Base-by-base conservation (phyloP, 2,113 vertebrate genomes). In the Pollachius pollachius region DNA sequence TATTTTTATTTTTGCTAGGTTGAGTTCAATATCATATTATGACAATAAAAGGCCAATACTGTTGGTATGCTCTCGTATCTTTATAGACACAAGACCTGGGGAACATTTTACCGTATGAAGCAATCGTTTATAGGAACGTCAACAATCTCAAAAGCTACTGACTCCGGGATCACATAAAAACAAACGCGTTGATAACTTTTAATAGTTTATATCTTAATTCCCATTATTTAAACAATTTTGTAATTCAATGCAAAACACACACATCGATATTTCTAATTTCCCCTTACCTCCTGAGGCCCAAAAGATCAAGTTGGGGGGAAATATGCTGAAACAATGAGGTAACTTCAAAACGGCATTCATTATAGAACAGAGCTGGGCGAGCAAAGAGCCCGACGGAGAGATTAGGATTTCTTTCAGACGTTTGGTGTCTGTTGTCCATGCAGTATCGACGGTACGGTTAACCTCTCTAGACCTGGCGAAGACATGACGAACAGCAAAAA, bases 381-480 rank as follows among this genome's bases (percentile, higher is more conserved):
- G 25, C 60, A 60, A 12, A 60, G 19, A 60, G 18, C 17, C 59
- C 9, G 59, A 60, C 59, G 23, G 59, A 60, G 6, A 77, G 80
- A 86, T 89, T 81, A 83, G 58, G 65, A 58, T 72, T 79, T 69
- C 82, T 34, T 79, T 69, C 82, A 85, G 84, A 86, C 85, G 80
- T 65, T 76, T 70, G 70, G 81, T 77, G 84, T 81, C 64, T 80
- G 78, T 82, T 75, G 69, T 82, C 73, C 80, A 62, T 77, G 73
- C 76, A 78, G 81, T 79, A 67, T 76, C 73, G 58, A 77, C 23
- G 63, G 71, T 84, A n/a, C 60, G 62, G 73, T 67, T 48, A 48
- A 71, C 70, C 64, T 73, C 68, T 58, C 70, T 66, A 67, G 74
- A 79, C 59, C 25, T 63, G 74, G 72, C 68, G 37, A 68, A 71